A percentile compares a stretch with the other conserved stretches of the same genome.
Conservation (phyloP, 2,113 vertebrate species). For the Gavia stellata region DNA sequence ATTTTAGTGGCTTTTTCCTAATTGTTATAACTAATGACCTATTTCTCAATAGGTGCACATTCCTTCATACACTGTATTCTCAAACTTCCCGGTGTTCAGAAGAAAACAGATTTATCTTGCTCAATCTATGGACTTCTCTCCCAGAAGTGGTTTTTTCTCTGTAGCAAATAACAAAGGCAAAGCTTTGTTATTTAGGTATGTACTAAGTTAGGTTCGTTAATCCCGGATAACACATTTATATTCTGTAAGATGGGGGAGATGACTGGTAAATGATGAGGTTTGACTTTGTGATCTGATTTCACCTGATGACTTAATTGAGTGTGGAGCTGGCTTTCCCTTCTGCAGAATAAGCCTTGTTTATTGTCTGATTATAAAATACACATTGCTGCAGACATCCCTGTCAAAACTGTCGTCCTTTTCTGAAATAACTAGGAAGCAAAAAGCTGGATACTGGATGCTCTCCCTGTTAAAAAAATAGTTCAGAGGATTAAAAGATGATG, state of each 20-base stretch:
- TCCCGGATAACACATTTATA: background rate
- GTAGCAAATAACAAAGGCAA: constrained; percentile 90
- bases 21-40: background rate
- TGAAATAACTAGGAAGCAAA: background rate
- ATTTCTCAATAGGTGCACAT: constrained; percentile 81
- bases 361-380: background rate
- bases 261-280: background rate
- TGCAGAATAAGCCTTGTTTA: background rate
- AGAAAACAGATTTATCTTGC: constrained; percentile 75
- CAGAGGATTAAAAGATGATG: background rate
- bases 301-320: background rate
- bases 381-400: background rate
- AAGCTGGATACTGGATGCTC: background rate
- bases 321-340: background rate
- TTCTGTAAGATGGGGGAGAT: background rate
- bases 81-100: constrained; percentile 86
- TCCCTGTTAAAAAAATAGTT: background rate
- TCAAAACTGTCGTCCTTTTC: background rate
- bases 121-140: constrained; percentile 90
- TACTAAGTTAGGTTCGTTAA: background rate
- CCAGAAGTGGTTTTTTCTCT: constrained; percentile 90
- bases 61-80: constrained; percentile 88
- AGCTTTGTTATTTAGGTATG: constrained; percentile 88
- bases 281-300: background rate
- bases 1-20: background rate